These are phyloP conservation scores for Magallana ariakensis DNA, from an alignment of 1,140 invertebrate genomes.

Conservation along the genomic window DNA sequence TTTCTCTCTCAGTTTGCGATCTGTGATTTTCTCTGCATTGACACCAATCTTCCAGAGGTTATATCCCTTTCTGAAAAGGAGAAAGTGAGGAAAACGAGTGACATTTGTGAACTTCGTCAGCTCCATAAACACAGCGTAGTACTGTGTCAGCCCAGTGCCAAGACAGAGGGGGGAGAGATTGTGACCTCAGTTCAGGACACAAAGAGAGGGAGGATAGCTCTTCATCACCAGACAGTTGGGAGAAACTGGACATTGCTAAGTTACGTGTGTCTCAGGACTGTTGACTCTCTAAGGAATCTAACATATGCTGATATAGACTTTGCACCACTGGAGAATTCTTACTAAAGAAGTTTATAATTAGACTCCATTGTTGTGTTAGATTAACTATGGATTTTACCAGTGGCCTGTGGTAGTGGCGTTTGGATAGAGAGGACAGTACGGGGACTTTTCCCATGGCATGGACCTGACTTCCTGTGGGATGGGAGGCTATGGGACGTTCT, in stretches of 20 bases:
- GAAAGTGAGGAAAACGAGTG: neutral
- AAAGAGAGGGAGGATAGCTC: neutral
- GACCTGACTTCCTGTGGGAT: neutral
- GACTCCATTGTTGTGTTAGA: neutral
- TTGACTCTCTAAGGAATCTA: too few relatives aligned
- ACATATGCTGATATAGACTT: neutral
- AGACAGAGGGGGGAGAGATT: neutral
- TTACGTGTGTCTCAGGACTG: too few relatives aligned
- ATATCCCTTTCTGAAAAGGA: neutral
- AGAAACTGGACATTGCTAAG: too few relatives aligned
- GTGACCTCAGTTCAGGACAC: neutral
- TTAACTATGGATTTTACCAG: neutral
- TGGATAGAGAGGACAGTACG: neutral
- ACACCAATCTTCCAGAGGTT: neutral
- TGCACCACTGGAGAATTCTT: too few relatives aligned
- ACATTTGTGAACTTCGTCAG: constrained; percentile 1
- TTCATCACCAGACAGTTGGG: neutral
- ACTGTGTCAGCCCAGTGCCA: neutral
- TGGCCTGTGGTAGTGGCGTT: neutral
- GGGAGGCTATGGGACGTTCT: constrained; percentile 41
- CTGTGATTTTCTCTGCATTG: neutral
- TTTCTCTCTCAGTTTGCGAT: neutral
- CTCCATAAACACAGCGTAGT: neutral
- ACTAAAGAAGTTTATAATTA: too few relatives aligned
- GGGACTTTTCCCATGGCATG: neutral